Percentiles rank a stretch among this genome's conserved stretches.
Evolutionary conservation across 1,140 invertebrate species (phyloP).

Genomic region (Maniola jurtina): DNA sequence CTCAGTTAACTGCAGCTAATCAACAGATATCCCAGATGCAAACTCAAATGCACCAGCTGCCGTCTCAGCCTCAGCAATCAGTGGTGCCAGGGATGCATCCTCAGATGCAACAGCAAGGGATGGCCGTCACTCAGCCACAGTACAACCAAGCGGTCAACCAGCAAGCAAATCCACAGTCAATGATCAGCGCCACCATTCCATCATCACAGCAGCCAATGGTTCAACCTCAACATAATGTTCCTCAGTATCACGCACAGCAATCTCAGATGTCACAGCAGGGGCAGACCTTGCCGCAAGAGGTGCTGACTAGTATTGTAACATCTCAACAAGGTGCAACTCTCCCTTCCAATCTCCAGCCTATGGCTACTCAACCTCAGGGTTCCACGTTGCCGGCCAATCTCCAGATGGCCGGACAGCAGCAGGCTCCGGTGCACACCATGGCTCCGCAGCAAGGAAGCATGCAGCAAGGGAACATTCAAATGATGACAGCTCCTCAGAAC

Average conservation of each 20-base stretch:
- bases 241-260: constrained; percentile 75
- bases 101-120: constrained; percentile 72
- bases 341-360: constrained; percentile 71
- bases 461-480: constrained; percentile 80
- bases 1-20: constrained; percentile 64
- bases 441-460: constrained; percentile 78
- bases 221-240: constrained; percentile 68
- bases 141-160: constrained; percentile 73
- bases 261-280: constrained; percentile 74
- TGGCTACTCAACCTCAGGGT: constrained; percentile 76
- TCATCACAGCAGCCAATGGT: constrained; percentile 73
- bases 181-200: constrained; percentile 69
- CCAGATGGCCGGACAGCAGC: constrained; percentile 75
- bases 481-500: constrained; percentile 79
- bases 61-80: constrained; percentile 68
- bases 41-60: constrained; percentile 70
- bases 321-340: constrained; percentile 76
- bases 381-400: constrained; percentile 80
- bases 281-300: constrained; percentile 77
- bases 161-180: constrained; percentile 66
- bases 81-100: constrained; percentile 71
- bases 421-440: constrained; percentile 71
- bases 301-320: constrained; percentile 75
- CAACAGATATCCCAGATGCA: constrained; percentile 77
- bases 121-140: constrained; percentile 67